Conservation (phyloP, 2,888 invertebrate species). For the Drosophila eohydei region DNA sequence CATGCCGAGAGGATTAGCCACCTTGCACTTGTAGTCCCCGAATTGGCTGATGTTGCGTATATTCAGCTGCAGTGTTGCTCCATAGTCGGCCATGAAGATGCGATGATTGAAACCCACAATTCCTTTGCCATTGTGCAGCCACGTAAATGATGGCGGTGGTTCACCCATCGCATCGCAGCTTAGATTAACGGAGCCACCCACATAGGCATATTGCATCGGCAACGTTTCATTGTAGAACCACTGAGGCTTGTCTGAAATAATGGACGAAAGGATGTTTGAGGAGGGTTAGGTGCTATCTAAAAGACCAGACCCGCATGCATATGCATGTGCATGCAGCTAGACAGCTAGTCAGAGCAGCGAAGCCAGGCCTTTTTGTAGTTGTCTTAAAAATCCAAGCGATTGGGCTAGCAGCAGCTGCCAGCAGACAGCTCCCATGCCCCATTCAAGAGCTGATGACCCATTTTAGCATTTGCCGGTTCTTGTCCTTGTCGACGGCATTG, state of each 20-base stretch:
- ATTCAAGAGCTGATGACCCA: slow-evolving; percentile 66
- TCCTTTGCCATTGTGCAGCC: slow-evolving; percentile 84
- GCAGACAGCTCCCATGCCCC: slow-evolving; percentile 7
- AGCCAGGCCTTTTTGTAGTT: neutral
- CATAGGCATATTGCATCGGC: slow-evolving; percentile 82
- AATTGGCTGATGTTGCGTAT: slow-evolving; percentile 83
- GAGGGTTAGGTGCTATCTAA: neutral
- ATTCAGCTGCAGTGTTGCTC: slow-evolving; percentile 83
- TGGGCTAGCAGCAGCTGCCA: neutral
- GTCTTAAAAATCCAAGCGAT: slow-evolving; percentile 2
- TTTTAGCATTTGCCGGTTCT: slow-evolving; percentile 64
- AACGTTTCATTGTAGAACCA: slow-evolving; percentile 81
- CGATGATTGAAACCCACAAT: slow-evolving; percentile 82
- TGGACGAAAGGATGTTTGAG: slow-evolving; percentile 6
- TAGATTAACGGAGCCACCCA: slow-evolving; percentile 87
- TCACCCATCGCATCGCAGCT: slow-evolving; percentile 87
- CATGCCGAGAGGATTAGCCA: slow-evolving; percentile 86
- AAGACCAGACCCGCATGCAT: slow-evolving; percentile 20
- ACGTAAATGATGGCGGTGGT: slow-evolving; percentile 86
- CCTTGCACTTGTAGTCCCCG: slow-evolving; percentile 87
- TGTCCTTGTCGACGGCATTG: slow-evolving; percentile 39
- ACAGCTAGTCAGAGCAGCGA: slow-evolving; percentile 2
- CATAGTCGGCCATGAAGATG: slow-evolving; percentile 82
- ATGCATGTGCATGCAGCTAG: slow-evolving; percentile 13
- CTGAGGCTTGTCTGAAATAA: slow-evolving; percentile 82